Percentiles rank a stretch among this genome's conserved stretches.
These are phyloP conservation scores for Drosophila gunungcola DNA, from an alignment of 1,140 invertebrate species.

Conservation along the genomic window DNA sequence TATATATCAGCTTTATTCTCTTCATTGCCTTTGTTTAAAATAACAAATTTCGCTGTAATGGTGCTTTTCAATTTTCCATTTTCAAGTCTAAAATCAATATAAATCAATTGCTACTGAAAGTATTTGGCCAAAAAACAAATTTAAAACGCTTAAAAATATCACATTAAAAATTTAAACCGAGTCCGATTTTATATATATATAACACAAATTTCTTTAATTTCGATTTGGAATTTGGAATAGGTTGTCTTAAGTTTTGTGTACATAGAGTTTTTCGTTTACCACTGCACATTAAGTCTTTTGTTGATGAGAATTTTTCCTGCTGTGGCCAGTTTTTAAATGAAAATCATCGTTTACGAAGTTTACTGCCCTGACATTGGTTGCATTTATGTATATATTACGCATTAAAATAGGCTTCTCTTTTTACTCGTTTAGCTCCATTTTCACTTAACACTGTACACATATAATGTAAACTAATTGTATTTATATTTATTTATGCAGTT, in stretches of 20 bases:
- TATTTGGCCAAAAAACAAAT: conserved; percentile 67
- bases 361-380: conserved; percentile 65
- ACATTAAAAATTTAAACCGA: conserved; percentile 74
- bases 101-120: conserved; percentile 51
- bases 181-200: conserved; percentile 59
- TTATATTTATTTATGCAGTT: conserved; percentile 59
- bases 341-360: conserved; percentile 53
- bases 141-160: conserved; percentile 70
- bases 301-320: conserved; percentile 40
- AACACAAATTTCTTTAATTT: conserved; percentile 69
- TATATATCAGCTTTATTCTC: conserved; percentile 35
- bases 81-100: conserved; percentile 37
- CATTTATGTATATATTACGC: conserved; percentile 39
- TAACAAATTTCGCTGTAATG: conserved; percentile 42
- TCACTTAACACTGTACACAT: conserved; percentile 82
- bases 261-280: conserved; percentile 61
- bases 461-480: conserved; percentile 80
- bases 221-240: conserved; percentile 50
- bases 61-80: conserved; percentile 15
- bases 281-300: conserved; percentile 66
- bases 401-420: conserved; percentile 69
- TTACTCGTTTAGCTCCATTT: conserved; percentile 71
- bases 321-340: conserved; percentile 40
- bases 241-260: conserved; percentile 74
- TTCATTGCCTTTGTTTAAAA: conserved; percentile 40